A percentile compares a stretch with the other conserved stretches of the same genome.
Conservation (phyloP, 1,140 invertebrate genomes). For the Solenopsis invicta region DNA sequence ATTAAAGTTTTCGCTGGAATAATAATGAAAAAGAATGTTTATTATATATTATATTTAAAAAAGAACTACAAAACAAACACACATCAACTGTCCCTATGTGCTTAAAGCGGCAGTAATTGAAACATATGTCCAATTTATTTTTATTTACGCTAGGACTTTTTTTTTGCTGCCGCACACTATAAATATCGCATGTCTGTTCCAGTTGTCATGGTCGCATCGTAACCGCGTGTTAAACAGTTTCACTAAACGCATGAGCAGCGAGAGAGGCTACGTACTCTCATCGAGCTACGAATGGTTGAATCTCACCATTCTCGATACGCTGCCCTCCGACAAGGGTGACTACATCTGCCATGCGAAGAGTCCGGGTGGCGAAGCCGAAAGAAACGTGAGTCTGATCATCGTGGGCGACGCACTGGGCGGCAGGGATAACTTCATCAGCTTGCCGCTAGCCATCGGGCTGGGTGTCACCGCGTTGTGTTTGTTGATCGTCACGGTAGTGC, state of each 20-base stretch:
- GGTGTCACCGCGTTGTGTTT: constrained; percentile 87
- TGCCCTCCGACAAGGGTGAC: constrained; percentile 92
- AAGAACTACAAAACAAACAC: no score
- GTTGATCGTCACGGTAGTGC: constrained; percentile 88
- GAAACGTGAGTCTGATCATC: constrained; percentile 90
- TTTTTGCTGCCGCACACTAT: neutral
- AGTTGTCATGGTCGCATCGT: constrained; percentile 89
- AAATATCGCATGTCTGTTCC: constrained; percentile 52
- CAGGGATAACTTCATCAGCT: constrained; percentile 83
- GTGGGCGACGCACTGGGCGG: constrained; percentile 84
- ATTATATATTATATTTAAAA: no score
- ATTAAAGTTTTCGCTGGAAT: no score
- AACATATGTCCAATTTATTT: neutral
- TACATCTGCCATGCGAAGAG: constrained; percentile 96
- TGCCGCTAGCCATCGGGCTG: constrained; percentile 86
- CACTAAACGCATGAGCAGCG: constrained; percentile 78
- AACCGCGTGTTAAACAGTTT: constrained; percentile 77
- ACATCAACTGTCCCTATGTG: no score
- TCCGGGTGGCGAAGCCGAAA: constrained; percentile 93
- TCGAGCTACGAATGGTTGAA: constrained; percentile 90
- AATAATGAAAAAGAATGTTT: no score
- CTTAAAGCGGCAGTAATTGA: no score
- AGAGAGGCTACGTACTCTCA: constrained; percentile 85
- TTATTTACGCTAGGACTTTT: neutral
- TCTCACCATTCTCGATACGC: constrained; percentile 91